Evolutionary conservation across 2,113 vertebrate species (phyloP).

Genomic region (Dicaeum eximium): DNA sequence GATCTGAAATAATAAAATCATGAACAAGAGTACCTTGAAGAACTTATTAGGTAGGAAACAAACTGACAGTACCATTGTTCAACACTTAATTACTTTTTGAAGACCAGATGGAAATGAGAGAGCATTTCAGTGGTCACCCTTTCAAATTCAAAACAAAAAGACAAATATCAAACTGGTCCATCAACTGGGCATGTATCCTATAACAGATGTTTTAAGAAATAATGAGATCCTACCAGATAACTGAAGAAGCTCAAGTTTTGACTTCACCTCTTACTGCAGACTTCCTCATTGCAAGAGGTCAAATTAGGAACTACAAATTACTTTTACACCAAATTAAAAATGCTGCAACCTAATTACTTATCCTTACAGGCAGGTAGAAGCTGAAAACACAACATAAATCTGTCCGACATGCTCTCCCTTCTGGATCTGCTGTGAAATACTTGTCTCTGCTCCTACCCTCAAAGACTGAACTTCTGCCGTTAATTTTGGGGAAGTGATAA

Average conservation of each 20-base stretch:
- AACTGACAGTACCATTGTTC: background rate
- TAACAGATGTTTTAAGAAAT: background rate
- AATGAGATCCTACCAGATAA: background rate
- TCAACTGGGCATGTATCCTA: background rate
- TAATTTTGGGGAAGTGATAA: background rate
- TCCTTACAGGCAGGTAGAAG: background rate
- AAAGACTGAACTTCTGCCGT: background rate
- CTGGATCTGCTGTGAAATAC: background rate
- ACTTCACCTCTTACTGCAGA: background rate
- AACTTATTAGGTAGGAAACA: slow-evolving; percentile 18
- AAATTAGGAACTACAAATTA: background rate
- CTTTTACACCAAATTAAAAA: background rate
- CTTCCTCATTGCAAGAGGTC: background rate
- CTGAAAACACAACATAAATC: background rate
- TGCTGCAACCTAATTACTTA: background rate
- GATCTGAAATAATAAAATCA: slow-evolving; percentile 16
- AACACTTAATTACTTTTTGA: slow-evolving; percentile 8
- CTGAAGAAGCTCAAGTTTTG: background rate
- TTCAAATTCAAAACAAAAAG: background rate
- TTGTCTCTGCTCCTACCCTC: background rate
- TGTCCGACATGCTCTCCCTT: background rate
- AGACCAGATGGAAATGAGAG: background rate
- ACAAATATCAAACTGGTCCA: background rate
- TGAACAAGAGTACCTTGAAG: slow-evolving; percentile 33
- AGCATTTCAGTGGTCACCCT: background rate